Percentiles rank a stretch among this genome's conserved stretches.
Evolutionary conservation across 1,140 invertebrate species (phyloP).

Genomic region (Holotrichia oblita): DNA sequence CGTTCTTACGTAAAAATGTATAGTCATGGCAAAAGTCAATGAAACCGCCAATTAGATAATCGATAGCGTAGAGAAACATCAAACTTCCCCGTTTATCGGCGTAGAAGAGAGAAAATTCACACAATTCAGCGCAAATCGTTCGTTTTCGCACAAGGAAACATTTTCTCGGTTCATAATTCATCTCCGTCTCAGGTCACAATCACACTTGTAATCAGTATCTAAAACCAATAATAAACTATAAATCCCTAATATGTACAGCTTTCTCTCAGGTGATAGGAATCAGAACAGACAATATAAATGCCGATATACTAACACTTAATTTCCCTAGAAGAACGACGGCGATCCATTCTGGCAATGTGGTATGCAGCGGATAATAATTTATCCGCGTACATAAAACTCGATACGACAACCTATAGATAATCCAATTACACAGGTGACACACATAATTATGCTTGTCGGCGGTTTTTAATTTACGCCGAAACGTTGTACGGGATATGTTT

Average conservation of each 20-base stretch:
- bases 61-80: constrained; percentile 25
- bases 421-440: constrained; percentile 35
- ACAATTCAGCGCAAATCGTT: constrained; percentile 13
- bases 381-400: background rate
- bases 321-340: constrained; percentile 39
- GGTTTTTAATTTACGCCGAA: constrained; percentile 3
- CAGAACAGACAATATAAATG: constrained; percentile 48
- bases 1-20: background rate
- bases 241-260: constrained; percentile 53
- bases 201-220: constrained; percentile 45
- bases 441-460: constrained; percentile 31
- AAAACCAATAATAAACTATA: constrained; percentile 52
- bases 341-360: constrained; percentile 1
- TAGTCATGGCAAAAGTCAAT: constrained; percentile 2
- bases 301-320: constrained; percentile 51
- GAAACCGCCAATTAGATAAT: constrained; percentile 28
- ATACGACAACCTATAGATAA: constrained; percentile 30
- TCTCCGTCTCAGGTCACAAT: constrained; percentile 40
- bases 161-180: constrained; percentile 39
- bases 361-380: constrained; percentile 1
- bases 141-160: constrained; percentile 34
- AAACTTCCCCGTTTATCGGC: constrained; percentile 1
- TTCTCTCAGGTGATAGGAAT: constrained; percentile 50
- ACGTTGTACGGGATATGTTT: constrained; percentile 16
- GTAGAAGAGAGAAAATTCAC: background rate